phyloP scores from a whole-genome alignment of 1,140 invertebrate species.

The Pachypsylla venusta region DNA sequence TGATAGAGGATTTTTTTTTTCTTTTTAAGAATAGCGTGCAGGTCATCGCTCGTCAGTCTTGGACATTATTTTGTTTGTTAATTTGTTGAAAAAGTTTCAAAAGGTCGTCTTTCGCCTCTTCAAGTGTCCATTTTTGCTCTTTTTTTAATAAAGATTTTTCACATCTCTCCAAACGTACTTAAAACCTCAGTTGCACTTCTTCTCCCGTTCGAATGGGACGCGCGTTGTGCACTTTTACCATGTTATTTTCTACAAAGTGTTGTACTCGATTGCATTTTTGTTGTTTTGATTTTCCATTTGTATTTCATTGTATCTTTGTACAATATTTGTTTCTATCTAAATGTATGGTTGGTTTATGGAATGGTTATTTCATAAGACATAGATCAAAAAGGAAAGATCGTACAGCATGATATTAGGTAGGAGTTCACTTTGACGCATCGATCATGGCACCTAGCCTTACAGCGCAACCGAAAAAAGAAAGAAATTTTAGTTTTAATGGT shows the following conservation, averaged over 20 bases:
- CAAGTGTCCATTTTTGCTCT: neutral
- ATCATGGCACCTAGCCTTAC: too few relatives aligned
- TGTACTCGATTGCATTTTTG: neutral
- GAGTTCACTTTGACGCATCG: too few relatives aligned
- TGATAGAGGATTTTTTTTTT: too few relatives aligned
- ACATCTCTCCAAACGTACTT: neutral
- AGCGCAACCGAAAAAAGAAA: neutral
- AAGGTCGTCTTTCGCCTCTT: neutral
- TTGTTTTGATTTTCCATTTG: neutral
- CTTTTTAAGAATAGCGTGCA: too few relatives aligned
- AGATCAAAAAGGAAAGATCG: neutral
- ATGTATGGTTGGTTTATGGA: neutral
- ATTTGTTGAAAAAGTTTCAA: neutral
- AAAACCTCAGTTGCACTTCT: neutral
- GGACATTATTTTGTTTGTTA: too few relatives aligned
- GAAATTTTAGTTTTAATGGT: neutral
- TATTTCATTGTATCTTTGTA: neutral
- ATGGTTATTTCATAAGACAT: neutral
- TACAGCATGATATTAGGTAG: neutral
- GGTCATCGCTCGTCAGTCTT: too few relatives aligned
- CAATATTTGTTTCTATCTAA: neutral
- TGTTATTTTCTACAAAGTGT: neutral
- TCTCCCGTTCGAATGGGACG: neutral
- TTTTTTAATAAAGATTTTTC: too few relatives aligned
- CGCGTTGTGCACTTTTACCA: neutral